These are phyloP conservation scores for Chondrilla cf. caribensis DNA, from an alignment of 37 sponge, comb jelly and placozoan genomes.

Conservation along the genomic window DNA sequence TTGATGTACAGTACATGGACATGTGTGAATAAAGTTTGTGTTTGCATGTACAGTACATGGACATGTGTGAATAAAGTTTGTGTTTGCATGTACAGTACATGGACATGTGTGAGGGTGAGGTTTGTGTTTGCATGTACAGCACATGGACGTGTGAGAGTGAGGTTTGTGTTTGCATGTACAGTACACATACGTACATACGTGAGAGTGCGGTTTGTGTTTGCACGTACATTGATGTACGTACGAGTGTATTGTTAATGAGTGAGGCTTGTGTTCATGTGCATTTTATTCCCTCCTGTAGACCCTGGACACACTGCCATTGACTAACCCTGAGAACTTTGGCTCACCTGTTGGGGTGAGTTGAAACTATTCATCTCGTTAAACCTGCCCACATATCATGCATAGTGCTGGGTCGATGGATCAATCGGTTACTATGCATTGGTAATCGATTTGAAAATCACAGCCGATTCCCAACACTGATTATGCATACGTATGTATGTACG, in stretches of 20 bases:
- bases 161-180: neutral
- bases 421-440: neutral
- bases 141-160: constrained; percentile 7
- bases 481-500: neutral
- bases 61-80: neutral
- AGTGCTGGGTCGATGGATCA: neutral
- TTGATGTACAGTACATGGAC: neutral
- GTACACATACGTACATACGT: too few species aligned
- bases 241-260: too few species aligned
- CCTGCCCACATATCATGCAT: neutral
- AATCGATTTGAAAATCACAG: too few species aligned
- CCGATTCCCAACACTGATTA: too few species aligned
- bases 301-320: constrained; percentile 77
- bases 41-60: constrained; percentile 4
- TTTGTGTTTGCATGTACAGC: neutral
- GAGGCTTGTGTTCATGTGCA: neutral
- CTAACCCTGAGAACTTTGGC: constrained; percentile 89
- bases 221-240: too few species aligned
- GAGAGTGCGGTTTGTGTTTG: too few species aligned
- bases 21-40: neutral
- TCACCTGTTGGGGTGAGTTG: constrained; percentile 57
- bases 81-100: neutral
- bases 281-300: constrained; percentile 37
- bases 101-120: constrained; percentile 13
- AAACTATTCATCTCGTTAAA: constrained; percentile 4